Conservation (phyloP, 2,113 vertebrate genomes). For the Eclectus roratus region DNA sequence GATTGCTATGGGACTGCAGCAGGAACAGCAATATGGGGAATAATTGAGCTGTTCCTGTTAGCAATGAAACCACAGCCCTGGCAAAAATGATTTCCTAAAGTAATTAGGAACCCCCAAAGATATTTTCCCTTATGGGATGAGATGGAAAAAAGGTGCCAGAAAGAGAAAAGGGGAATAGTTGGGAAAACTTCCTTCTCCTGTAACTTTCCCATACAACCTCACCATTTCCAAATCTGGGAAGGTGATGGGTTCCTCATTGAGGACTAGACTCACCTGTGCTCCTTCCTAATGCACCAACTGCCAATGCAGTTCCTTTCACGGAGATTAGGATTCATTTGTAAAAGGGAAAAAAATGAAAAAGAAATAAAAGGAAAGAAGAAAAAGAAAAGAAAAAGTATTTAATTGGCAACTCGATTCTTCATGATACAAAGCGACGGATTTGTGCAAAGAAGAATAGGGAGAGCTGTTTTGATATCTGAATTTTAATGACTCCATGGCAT, state of each 20-base stretch:
- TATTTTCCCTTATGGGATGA: neutral
- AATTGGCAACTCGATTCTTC: constrained; percentile 61
- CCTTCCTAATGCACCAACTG: constrained; percentile 1
- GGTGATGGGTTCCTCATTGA: neutral
- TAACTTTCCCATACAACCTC: fast-evolving
- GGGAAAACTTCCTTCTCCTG: neutral
- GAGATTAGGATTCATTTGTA: constrained; percentile 27
- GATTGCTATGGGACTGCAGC: neutral
- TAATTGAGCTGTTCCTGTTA: constrained; percentile 29
- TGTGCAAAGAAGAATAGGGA: constrained; percentile 37
- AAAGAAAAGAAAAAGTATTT: constrained; percentile 32
- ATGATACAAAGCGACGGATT: constrained; percentile 60
- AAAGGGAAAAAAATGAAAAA: neutral
- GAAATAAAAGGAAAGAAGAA: neutral
- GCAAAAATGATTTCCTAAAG: neutral
- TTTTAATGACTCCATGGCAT: constrained; percentile 74
- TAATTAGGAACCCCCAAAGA: neutral
- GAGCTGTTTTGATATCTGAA: constrained; percentile 63
- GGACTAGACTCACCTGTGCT: neutral
- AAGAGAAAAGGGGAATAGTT: neutral
- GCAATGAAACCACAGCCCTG: neutral
- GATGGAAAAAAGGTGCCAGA: neutral
- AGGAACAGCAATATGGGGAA: constrained; percentile 12
- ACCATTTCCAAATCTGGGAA: neutral
- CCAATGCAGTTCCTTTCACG: neutral